Evolutionary conservation across 2,888 invertebrate species (phyloP).

Genomic region (Erynnis tages): DNA sequence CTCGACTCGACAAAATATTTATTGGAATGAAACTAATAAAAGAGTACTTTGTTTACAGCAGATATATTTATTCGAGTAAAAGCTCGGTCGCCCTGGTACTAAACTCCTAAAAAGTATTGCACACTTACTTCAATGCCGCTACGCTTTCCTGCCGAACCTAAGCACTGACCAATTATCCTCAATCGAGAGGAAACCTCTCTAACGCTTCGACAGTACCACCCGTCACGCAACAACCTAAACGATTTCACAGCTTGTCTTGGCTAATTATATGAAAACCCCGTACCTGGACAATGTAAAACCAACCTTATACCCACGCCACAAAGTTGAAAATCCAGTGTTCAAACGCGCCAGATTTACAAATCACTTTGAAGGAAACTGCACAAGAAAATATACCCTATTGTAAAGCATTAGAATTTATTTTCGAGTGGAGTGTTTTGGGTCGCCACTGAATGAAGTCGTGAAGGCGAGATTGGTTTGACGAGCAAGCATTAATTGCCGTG

Average conservation of each 20-base stretch:
- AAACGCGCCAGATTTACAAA: neutral
- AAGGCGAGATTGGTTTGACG: constrained; percentile 16
- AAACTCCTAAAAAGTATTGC: too few species aligned
- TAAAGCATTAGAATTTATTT: constrained; percentile 1
- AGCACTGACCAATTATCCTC: neutral
- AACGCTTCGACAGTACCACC: neutral
- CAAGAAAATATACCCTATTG: constrained; percentile 7
- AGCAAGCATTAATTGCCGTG: constrained; percentile 18
- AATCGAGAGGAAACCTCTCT: neutral
- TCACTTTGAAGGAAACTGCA: neutral
- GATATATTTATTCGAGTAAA: too few species aligned
- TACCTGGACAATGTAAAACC: neutral
- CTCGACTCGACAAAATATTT: too few species aligned
- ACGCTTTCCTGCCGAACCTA: too few species aligned
- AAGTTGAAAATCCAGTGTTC: neutral
- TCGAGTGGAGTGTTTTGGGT: neutral
- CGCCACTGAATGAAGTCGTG: constrained; percentile 3
- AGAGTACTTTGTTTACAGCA: too few species aligned
- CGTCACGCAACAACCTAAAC: constrained; percentile 10
- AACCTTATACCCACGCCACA: neutral
- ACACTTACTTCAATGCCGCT: too few species aligned
- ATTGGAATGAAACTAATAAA: too few species aligned
- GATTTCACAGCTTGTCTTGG: constrained; percentile 11
- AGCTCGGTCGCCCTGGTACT: too few species aligned
- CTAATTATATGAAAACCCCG: constrained; percentile 8